phyloP scores from a whole-genome alignment of 2,888 invertebrate species.

The Apodemia mormo region DNA sequence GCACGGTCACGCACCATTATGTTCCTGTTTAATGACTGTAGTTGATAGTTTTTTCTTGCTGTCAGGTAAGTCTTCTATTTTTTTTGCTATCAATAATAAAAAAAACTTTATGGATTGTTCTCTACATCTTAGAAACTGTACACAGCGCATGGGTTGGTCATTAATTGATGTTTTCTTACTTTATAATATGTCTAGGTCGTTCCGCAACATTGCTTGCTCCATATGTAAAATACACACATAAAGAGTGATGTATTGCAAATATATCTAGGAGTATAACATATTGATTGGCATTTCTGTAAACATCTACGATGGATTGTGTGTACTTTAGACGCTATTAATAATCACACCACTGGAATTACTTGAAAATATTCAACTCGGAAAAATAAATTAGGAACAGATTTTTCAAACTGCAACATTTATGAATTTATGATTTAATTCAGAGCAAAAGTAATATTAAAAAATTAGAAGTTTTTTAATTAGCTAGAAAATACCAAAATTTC shows the following conservation, averaged over 20 bases:
- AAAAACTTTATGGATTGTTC: background rate
- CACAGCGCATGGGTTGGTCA: background rate
- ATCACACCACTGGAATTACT: background rate
- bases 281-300: conserved; percentile 16
- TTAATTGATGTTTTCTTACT: conserved; percentile 4
- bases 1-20: too few species aligned
- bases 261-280: background rate
- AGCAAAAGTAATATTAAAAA: too few species aligned
- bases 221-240: background rate
- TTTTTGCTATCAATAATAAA: background rate
- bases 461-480: too few species aligned
- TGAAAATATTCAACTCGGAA: background rate
- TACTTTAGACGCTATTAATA: background rate
- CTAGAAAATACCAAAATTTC: too few species aligned
- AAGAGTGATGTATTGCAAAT: background rate
- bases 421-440: too few species aligned
- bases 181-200: conserved; percentile 8
- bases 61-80: too few species aligned
- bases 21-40: too few species aligned
- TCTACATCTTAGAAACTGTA: background rate
- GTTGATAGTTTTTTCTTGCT: too few species aligned
- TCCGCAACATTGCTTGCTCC: background rate
- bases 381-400: background rate
- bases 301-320: background rate
- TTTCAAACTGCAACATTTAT: background rate